Evolutionary conservation across 2,888 invertebrate genomes (phyloP).

Genomic region (Scelioninae gen. 1): DNA sequence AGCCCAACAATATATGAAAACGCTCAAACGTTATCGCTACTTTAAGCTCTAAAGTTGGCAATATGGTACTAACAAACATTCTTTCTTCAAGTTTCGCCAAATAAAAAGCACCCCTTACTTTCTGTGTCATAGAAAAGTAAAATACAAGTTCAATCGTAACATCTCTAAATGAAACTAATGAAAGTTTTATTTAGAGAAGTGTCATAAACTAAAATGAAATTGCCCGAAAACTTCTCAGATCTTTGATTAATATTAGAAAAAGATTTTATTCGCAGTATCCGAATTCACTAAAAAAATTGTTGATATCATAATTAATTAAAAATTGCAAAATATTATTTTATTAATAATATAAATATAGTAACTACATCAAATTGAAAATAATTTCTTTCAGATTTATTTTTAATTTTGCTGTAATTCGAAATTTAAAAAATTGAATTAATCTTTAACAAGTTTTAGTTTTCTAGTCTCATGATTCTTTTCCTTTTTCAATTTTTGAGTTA

Average conservation of each 20-base stretch:
- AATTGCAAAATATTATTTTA: too few relatives aligned
- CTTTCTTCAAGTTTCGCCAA: constrained; percentile 28
- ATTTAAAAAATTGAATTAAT: not conserved
- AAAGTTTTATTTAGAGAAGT: constrained; percentile 8
- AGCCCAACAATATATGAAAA: constrained; percentile 34
- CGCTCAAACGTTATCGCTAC: constrained; percentile 27
- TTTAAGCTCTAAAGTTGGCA: constrained; percentile 33
- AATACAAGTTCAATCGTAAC: not conserved
- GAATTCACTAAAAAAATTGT: too few relatives aligned
- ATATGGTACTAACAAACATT: constrained; percentile 38
- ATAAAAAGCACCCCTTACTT: constrained; percentile 24
- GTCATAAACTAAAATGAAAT: constrained; percentile 1
- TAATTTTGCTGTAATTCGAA: too few relatives aligned
- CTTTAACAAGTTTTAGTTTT: not conserved
- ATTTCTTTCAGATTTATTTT: too few relatives aligned
- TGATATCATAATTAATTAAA: too few relatives aligned
- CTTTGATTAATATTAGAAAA: not conserved
- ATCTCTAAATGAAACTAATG: constrained; percentile 9
- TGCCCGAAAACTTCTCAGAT: not conserved
- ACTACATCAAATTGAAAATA: too few relatives aligned
- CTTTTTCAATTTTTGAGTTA: not conserved
- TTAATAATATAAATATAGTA: too few relatives aligned
- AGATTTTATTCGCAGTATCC: too few relatives aligned
- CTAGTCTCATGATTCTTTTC: not conserved
- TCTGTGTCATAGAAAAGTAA: not conserved